Base-by-base conservation (phyloP, 2,888 invertebrate species). In the Byasa hedistus region DNA sequence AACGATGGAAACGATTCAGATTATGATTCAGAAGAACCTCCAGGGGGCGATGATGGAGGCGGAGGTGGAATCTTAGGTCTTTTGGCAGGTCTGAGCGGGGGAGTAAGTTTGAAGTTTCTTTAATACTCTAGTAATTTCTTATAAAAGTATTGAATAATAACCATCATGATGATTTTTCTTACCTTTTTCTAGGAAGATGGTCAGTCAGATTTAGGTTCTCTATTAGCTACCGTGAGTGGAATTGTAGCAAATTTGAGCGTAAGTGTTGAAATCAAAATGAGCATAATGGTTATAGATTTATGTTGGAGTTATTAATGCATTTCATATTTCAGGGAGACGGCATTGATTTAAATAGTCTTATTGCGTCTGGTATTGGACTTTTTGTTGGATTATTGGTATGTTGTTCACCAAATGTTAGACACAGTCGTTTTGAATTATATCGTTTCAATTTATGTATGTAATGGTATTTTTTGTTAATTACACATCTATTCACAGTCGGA, bases 21-120 rank as follows among this genome's bases (percentile, higher is more conserved):
- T 67, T 82, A 84, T 39, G 86, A 88, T 72, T 84, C 81, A 48
- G 89, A 91, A 68, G 92, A 92, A 69, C 87, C 87, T 0, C 85
- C 86, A 0, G 85, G 74, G 17, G 80, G 79, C 23, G 90, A 91
- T 1, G 92, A 91, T 64, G 92, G 91, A 0, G 81, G 86, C 64
- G 92, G 92, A 17, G 92, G 92, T 15, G 92, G 92, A 0, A 73
- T 92, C 65, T 77, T 92, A 48, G 92, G 92, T 5, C 70, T 92
- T 0, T 72, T 92, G 2, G 89, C 90, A 58, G 88, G 91, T 64
- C 75, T 91, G 7, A 91, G 91, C 71, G 92, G 91, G 7, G 88
- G 87, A 44, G 92, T 91, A 82, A 84, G 89, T 72, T 44, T 54
- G 39, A 27, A 59, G 54, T 55, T 48, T 55, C 21, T 1, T 17